Conservation (phyloP, 1,140 invertebrate species). For the Telenomus remus region DNA sequence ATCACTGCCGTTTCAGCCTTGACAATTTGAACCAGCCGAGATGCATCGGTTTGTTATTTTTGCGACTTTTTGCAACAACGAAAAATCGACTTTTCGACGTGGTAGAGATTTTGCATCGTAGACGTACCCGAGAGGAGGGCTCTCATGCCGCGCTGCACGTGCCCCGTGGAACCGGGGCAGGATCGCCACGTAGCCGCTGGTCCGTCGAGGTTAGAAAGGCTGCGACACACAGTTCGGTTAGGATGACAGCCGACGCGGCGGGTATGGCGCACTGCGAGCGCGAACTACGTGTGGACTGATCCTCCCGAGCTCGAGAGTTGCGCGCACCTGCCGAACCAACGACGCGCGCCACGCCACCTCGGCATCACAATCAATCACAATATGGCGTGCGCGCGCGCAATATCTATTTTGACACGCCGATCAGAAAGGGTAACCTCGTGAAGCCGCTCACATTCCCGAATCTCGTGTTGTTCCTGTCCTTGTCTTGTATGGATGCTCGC, state of each 20-base stretch:
- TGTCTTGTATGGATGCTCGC: too few species aligned
- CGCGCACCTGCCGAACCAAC: constrained; percentile 52
- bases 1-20: too few species aligned
- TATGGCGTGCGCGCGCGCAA: constrained; percentile 38
- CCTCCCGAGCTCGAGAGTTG: constrained; percentile 32
- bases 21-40: too few species aligned
- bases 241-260: too few species aligned
- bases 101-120: not conserved
- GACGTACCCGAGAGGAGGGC: constrained; percentile 30
- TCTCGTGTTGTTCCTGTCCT: too few species aligned
- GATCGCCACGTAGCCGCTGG: constrained; percentile 37
- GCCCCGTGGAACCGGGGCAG: constrained; percentile 23
- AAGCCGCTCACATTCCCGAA: not conserved
- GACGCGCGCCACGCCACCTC: constrained; percentile 52
- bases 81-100: too few species aligned
- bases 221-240: not conserved
- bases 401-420: constrained; percentile 22
- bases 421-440: not conserved
- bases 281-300: constrained; percentile 13
- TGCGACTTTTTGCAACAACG: too few species aligned
- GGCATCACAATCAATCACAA: constrained; percentile 56
- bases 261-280: constrained; percentile 5
- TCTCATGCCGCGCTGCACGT: constrained; percentile 40
- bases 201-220: constrained; percentile 41
- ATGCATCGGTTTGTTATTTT: too few species aligned